A percentile compares a stretch with the other conserved stretches of the same genome.
phyloP scores from a whole-genome alignment of 2,888 invertebrate species.

The Anarsia innoxiella region DNA sequence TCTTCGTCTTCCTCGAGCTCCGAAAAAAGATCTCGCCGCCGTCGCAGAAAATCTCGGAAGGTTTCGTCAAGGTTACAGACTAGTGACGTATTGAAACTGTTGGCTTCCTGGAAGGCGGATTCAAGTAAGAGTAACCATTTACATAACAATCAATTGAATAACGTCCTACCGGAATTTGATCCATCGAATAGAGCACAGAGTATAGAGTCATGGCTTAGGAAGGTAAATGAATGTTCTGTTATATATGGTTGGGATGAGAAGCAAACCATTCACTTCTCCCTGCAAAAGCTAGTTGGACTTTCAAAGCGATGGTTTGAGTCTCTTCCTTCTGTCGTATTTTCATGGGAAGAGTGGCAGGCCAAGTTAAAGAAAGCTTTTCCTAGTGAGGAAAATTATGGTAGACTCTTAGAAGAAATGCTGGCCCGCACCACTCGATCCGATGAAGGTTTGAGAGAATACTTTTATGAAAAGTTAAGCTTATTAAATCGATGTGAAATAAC shows the following conservation, averaged over 20 bases:
- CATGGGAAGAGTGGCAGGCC: slow-evolving; percentile 19
- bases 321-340: slow-evolving; percentile 13
- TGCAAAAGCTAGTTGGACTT: slow-evolving; percentile 15
- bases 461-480: slow-evolving; percentile 17
- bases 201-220: slow-evolving; percentile 10
- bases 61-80: neutral
- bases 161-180: slow-evolving; percentile 11
- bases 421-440: slow-evolving; percentile 9
- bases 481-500: slow-evolving; percentile 18
- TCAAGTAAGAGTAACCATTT: neutral
- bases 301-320: slow-evolving; percentile 19
- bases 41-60: neutral
- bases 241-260: slow-evolving; percentile 11
- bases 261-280: too few species aligned
- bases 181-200: slow-evolving; percentile 10
- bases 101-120: slow-evolving; percentile 8
- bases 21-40: neutral
- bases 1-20: neutral
- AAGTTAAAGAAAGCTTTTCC: slow-evolving; percentile 19
- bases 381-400: slow-evolving; percentile 17
- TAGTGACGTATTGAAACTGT: neutral
- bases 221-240: slow-evolving; percentile 9
- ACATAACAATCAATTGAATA: slow-evolving; percentile 1
- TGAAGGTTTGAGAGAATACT: slow-evolving; percentile 16
- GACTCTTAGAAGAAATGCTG: slow-evolving; percentile 18